These are phyloP conservation scores for Dipus sagitta DNA, from an alignment of 2,797 vertebrate genomes.

Conservation along the genomic window DNA sequence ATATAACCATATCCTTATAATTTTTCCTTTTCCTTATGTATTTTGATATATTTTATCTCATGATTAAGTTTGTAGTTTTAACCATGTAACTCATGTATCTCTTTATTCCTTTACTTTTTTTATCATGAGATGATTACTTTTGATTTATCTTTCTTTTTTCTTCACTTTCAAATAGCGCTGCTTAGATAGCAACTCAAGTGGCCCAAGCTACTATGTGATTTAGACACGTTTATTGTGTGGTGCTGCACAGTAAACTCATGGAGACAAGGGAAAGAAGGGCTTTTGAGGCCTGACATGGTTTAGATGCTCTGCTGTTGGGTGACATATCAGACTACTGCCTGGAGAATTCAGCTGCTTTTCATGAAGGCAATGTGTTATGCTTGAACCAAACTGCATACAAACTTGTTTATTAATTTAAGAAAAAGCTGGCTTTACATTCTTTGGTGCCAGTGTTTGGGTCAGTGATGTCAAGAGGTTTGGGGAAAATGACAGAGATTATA, in stretches of 20 bases:
- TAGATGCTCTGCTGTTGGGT: constrained; percentile 13
- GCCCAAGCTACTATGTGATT: constrained; percentile 6
- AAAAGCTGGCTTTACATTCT: constrained; percentile 9
- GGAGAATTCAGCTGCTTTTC: background rate
- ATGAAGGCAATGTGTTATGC: background rate
- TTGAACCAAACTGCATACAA: constrained; percentile 11
- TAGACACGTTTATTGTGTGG: background rate
- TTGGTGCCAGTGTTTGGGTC: constrained; percentile 30
- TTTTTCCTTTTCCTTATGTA: background rate
- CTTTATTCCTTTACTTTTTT: constrained; percentile 45
- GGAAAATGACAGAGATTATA: constrained; percentile 13
- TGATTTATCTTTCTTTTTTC: background rate
- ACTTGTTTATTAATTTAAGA: constrained; percentile 43
- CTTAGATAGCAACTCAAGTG: constrained; percentile 42
- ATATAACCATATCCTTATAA: background rate
- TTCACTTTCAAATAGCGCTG: constrained; percentile 36
- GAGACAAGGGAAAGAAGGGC: background rate
- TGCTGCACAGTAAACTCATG: background rate
- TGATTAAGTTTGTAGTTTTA: constrained; percentile 54
- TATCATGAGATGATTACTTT: background rate
- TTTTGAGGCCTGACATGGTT: background rate
- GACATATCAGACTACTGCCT: background rate
- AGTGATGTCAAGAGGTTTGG: background rate
- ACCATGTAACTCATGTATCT: background rate
- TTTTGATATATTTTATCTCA: background rate